phyloP scores from a whole-genome alignment of 2,888 invertebrate genomes.

The Drosophila stalkeri region DNA sequence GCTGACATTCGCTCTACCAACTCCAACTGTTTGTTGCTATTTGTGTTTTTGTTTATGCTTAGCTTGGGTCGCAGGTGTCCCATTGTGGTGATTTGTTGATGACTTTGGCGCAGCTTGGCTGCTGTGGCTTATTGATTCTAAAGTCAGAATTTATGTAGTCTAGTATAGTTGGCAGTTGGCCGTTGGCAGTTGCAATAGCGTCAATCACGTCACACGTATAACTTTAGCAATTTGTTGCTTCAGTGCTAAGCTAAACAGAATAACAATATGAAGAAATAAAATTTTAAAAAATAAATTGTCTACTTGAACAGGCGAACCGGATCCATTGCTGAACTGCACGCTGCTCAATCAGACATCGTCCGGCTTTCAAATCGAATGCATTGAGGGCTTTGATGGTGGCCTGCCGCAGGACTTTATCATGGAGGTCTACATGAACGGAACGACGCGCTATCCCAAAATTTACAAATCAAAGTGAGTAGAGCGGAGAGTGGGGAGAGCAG shows the following conservation, averaged over 20 bases:
- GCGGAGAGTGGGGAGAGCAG: neutral
- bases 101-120: constrained; percentile 65
- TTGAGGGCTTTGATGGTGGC: constrained; percentile 92
- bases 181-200: constrained; percentile 11
- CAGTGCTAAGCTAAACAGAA: constrained; percentile 41
- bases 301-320: constrained; percentile 88
- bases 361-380: constrained; percentile 90
- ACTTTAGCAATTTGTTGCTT: constrained; percentile 66
- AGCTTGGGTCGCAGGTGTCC: constrained; percentile 32
- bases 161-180: constrained; percentile 3
- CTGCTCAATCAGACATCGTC: constrained; percentile 91
- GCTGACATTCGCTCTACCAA: neutral
- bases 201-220: constrained; percentile 52
- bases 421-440: constrained; percentile 88
- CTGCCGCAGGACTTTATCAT: constrained; percentile 90
- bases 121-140: constrained; percentile 60
- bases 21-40: neutral
- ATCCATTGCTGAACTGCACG: constrained; percentile 90
- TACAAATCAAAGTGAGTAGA: constrained; percentile 84
- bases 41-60: constrained; percentile 65
- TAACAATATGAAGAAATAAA: constrained; percentile 22
- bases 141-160: constrained; percentile 30
- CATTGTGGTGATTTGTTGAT: constrained; percentile 71
- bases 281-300: constrained; percentile 30
- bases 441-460: constrained; percentile 84